Conservation (phyloP, 2,113 vertebrate species). For the Otolemur garnettii region DNA sequence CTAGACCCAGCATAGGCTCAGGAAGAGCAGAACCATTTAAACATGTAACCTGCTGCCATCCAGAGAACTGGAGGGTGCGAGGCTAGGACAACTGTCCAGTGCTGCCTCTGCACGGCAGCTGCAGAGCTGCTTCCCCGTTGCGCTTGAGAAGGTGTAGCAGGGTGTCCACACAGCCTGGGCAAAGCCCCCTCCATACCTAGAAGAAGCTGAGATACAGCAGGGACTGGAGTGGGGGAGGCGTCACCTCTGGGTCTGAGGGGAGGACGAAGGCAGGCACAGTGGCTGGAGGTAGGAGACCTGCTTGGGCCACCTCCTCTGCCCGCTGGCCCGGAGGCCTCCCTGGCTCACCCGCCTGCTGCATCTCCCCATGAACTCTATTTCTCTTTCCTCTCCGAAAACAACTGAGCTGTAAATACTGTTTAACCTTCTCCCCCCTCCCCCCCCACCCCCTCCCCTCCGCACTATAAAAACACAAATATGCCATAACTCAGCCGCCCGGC, state of each 20-base stretch:
- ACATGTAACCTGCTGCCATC: fast-evolving
- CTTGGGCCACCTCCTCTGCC: slow-evolving; percentile 78
- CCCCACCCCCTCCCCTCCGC: slow-evolving; percentile 92
- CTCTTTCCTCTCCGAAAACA: slow-evolving; percentile 98
- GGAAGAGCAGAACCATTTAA: background rate
- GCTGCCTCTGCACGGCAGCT: background rate
- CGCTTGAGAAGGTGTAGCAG: background rate
- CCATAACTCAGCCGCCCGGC: slow-evolving; percentile 98
- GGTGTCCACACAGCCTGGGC: background rate
- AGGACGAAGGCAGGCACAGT: background rate
- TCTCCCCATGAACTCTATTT: slow-evolving; percentile 93
- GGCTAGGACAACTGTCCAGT: fast-evolving
- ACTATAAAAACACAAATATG: slow-evolving; percentile 99
- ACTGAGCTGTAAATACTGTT: slow-evolving; percentile 99
- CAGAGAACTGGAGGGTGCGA: background rate
- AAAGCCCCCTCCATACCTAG: background rate
- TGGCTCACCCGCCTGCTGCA: slow-evolving; percentile 77
- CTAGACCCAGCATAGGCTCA: background rate
- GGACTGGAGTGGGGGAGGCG: background rate
- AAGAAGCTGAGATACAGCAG: background rate
- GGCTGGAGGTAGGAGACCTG: background rate
- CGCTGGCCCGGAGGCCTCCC: slow-evolving; percentile 61
- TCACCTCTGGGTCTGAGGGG: background rate
- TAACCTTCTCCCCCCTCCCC: slow-evolving; percentile 93
- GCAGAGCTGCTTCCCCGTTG: background rate